A percentile compares a stretch with the other conserved stretches of the same genome.
These are phyloP conservation scores for Meloidogyne chitwoodi DNA, from an alignment of 1,140 invertebrate genomes.

Conservation along the genomic window DNA sequence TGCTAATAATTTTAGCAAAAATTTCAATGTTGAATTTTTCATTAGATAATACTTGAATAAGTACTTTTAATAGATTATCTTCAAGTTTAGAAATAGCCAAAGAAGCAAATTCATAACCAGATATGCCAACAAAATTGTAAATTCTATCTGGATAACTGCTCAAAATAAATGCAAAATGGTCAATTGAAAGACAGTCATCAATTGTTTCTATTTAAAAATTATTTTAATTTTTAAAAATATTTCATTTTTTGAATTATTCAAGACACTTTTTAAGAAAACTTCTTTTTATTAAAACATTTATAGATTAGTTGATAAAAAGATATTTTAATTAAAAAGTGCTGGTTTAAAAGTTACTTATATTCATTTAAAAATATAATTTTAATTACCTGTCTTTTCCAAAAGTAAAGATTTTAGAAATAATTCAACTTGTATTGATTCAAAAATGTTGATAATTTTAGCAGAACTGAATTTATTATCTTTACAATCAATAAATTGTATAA, in stretches of 20 bases:
- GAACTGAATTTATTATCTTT: neutral
- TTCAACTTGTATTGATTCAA: slow-evolving; percentile 3
- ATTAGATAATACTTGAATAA: neutral
- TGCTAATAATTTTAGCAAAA: neutral
- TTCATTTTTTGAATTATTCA: no score
- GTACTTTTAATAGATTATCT: neutral
- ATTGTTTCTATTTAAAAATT: neutral
- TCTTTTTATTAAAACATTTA: no score
- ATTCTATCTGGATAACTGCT: slow-evolving; percentile 7
- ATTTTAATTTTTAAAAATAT: neutral
- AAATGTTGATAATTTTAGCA: neutral
- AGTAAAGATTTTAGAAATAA: neutral
- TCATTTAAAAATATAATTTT: no score
- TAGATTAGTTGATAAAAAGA: no score
- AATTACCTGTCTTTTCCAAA: neutral
- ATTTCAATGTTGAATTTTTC: neutral
- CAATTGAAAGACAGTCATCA: neutral
- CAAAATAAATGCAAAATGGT: slow-evolving; percentile 11
- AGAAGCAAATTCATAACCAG: neutral
- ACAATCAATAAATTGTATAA: neutral
- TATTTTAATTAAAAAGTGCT: no score
- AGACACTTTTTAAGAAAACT: no score
- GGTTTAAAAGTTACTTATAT: neutral
- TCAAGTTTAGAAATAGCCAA: neutral
- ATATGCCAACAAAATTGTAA: slow-evolving; percentile 11